Conservation (phyloP, 2,797 vertebrate genomes). For the Poeciliopsis infans region DNA sequence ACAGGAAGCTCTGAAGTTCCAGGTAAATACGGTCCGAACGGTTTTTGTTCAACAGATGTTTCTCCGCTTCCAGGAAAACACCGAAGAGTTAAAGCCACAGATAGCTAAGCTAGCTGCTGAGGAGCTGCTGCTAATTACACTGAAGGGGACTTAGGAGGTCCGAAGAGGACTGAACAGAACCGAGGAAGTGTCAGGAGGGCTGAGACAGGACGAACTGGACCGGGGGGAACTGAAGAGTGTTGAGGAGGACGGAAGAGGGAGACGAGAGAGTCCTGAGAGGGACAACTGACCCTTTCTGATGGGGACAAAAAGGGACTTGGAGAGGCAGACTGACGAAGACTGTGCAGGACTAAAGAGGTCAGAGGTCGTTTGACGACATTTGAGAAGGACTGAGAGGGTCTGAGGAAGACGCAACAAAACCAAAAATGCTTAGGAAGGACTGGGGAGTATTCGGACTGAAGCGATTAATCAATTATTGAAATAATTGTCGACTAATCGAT, state of each 20-base stretch:
- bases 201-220: background rate
- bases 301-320: background rate
- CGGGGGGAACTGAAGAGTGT: background rate
- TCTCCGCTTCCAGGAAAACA: slow-evolving; percentile 40
- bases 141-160: background rate
- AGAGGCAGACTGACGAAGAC: slow-evolving; percentile 16
- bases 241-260: background rate
- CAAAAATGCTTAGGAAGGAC: background rate
- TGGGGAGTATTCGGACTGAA: background rate
- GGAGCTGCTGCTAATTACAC: slow-evolving; percentile 78
- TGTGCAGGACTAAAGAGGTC: slow-evolving; percentile 31
- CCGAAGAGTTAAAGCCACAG: slow-evolving; percentile 63
- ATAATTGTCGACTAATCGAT: too few species aligned
- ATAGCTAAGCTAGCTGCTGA: slow-evolving; percentile 73
- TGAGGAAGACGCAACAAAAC: background rate
- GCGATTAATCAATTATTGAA: too few species aligned
- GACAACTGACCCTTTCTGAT: background rate
- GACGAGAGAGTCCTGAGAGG: background rate
- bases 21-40: slow-evolving; percentile 54
- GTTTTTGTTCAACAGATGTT: slow-evolving; percentile 65
- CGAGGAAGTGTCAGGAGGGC: background rate
- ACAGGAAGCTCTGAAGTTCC: slow-evolving; percentile 35
- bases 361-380: background rate
- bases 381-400: background rate
- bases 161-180: background rate